phyloP scores from a whole-genome alignment of 92 coral and sea anemone species.

The Heteractis magnifica region DNA sequence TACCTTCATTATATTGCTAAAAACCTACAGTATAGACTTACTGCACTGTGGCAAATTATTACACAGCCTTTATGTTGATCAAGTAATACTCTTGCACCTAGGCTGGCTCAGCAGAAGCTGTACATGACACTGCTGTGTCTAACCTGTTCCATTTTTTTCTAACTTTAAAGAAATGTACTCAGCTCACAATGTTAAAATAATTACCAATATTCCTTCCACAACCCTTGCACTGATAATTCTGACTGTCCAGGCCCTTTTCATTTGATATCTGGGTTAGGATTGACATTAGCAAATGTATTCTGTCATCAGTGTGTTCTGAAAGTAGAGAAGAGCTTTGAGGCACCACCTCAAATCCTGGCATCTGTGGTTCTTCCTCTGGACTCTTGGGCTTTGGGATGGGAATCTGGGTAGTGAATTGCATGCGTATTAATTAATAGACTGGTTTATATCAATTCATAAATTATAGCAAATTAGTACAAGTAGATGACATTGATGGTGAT shows the following conservation, averaged over 20 bases:
- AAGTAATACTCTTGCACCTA: too few species aligned
- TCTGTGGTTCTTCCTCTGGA: slow-evolving; percentile 16
- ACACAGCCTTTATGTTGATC: too few species aligned
- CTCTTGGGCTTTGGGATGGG: slow-evolving; percentile 3
- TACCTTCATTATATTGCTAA: too few species aligned
- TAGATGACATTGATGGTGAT: not conserved
- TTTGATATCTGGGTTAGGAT: slow-evolving; percentile 77
- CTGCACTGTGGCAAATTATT: too few species aligned
- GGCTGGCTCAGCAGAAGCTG: too few species aligned
- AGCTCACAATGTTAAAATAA: not conserved
- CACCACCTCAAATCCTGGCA: slow-evolving; percentile 74
- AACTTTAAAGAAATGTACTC: too few species aligned
- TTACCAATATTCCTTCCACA: slow-evolving; percentile 92
- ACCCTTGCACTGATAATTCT: slow-evolving; percentile 92
- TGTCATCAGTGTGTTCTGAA: slow-evolving; percentile 66
- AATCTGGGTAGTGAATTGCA: not conserved
- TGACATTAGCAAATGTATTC: slow-evolving; percentile 56
- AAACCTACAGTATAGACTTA: too few species aligned
- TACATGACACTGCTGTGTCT: too few species aligned
- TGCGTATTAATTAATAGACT: not conserved
- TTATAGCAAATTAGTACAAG: not conserved
- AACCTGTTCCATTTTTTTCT: too few species aligned
- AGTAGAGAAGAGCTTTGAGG: slow-evolving; percentile 67
- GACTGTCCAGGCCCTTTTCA: slow-evolving; percentile 87
- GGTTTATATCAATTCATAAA: not conserved